phyloP scores from a whole-genome alignment of 2,888 invertebrate species.

The Pseudococcus longispinus region DNA sequence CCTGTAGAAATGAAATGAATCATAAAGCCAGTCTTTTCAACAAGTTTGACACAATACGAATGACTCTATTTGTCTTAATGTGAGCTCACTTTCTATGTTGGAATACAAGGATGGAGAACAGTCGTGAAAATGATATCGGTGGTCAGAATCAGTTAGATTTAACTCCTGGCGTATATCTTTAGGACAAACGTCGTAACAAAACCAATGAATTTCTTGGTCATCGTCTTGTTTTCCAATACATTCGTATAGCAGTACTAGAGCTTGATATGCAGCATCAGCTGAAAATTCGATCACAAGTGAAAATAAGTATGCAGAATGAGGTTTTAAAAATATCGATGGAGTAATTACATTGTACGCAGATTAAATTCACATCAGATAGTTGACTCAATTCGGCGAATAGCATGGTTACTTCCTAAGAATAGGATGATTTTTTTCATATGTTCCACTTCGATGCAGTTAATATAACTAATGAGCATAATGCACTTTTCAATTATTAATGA shows the following conservation, averaged over 20 bases:
- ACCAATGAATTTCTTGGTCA: slow-evolving; percentile 8
- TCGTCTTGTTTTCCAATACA: neutral
- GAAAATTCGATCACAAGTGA: neutral
- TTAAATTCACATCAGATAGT: neutral
- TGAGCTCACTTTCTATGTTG: neutral
- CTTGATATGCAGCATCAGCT: neutral
- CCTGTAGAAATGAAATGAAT: neutral
- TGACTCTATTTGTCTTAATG: neutral
- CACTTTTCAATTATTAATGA: too few species aligned
- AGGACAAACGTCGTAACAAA: neutral
- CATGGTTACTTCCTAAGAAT: neutral
- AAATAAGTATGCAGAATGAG: neutral
- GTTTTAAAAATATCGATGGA: neutral
- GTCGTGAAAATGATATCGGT: neutral
- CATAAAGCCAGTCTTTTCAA: neutral
- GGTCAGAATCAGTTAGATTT: neutral
- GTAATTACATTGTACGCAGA: neutral
- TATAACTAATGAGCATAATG: too few species aligned
- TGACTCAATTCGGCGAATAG: neutral
- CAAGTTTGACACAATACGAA: neutral
- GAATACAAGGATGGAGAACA: neutral
- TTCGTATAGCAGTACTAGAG: neutral
- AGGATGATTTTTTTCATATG: too few species aligned
- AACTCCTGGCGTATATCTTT: neutral
- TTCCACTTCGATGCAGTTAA: too few species aligned